phyloP scores from a whole-genome alignment of 2,888 invertebrate genomes.

The Metallyticus violacea region DNA sequence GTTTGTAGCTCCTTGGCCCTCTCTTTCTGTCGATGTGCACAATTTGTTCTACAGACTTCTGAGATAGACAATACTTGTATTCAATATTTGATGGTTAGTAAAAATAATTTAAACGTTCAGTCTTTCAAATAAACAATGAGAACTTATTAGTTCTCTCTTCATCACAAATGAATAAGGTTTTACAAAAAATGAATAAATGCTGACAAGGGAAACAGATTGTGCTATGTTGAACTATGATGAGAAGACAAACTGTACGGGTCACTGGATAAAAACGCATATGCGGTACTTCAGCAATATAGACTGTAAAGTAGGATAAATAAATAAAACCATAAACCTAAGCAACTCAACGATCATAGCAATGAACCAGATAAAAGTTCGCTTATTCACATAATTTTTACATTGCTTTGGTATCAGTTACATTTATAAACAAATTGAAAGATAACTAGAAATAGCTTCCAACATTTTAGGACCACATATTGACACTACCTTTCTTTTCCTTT shows the following conservation, averaged over 20 bases:
- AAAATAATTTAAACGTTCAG: background rate
- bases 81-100: background rate
- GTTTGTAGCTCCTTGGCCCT: no score
- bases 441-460: background rate
- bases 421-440: conserved; percentile 42
- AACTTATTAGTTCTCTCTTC: background rate
- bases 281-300: background rate
- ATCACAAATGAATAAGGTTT: background rate
- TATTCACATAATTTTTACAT: conserved; percentile 39
- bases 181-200: background rate
- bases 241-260: background rate
- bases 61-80: no score
- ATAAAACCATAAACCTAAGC: background rate
- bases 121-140: conserved; percentile 1
- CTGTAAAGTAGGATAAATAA: background rate
- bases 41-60: no score
- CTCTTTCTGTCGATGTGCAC: no score
- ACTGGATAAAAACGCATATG: background rate
- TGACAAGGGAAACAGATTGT: background rate
- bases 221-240: background rate
- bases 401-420: conserved; percentile 54
- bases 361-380: background rate
- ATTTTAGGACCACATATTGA: conserved; percentile 3
- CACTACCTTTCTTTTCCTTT: background rate
- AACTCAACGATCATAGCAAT: background rate